Evolutionary conservation across 2,888 invertebrate species (phyloP), one percentile per base, ranked within the genome.

Genomic region (Drosophila longiperda): DNA sequence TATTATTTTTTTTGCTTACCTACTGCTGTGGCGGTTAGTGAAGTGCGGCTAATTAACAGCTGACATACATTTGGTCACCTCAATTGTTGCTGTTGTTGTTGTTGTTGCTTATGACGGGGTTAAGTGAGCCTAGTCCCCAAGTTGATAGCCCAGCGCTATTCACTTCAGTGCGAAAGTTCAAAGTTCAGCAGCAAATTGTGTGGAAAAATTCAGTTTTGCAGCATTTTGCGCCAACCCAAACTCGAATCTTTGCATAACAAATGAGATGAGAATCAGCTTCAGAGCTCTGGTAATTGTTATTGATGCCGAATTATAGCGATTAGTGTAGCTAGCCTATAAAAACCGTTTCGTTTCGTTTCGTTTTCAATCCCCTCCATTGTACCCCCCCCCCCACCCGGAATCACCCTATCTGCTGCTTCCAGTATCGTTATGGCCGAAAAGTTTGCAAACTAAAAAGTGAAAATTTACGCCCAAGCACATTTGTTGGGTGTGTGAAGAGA

Each of bases 291-390:
- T 83, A 83, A 83, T 83, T 84, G 80, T 80, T 83, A 84, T 83
- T 84, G 82, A 84, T 82, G 82, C 78, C 75, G 73, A 84, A 83
- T 84, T 82, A 82, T 82, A 75, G 78, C 82, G 84, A 84, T 84
- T 84, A 82, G 84, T 80, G 62, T 66, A 52, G 55, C 38, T 52
- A 34, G 61, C 54, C 67, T 59, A 62, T 73, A 62, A 73, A 58
- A 67, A 12, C 62, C 34, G 54, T 42, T 33, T 23, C 55, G 54
- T 52, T 33, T n/a, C 42, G 15, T 26, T 36, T 33, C 58, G 45
- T 48, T 45, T 26, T 17, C 29, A 11, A n/a, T 33, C 42, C 29
- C 42, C 32, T 17, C 50, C 40, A 50, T 40, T 40, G 50, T 42
- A 9, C 17, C 49, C 29, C 3, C 3, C 5, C n/a, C 7, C 1